Evolutionary conservation across 2,888 invertebrate genomes (phyloP).

Genomic region (Sympetrum striolatum): DNA sequence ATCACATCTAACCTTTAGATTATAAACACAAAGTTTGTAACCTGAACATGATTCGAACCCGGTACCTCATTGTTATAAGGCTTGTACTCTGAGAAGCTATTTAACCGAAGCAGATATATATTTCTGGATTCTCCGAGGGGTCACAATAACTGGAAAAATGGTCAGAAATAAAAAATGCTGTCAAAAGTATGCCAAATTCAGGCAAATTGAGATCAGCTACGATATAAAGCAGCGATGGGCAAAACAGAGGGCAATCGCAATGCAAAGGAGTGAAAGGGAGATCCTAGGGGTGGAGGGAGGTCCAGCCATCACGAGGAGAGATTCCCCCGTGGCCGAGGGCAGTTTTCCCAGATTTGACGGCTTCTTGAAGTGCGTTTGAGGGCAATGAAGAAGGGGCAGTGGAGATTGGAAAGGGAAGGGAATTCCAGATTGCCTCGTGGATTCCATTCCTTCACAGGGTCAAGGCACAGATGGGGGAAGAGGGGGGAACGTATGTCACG

Average conservation of each 20-base stretch:
- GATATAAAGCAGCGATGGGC: neutral
- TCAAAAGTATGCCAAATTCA: too few relatives aligned
- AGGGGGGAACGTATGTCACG: neutral
- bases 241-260: neutral
- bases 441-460: neutral
- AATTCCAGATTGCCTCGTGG: neutral
- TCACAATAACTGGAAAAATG: too few relatives aligned
- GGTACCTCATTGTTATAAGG: too few relatives aligned
- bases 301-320: neutral
- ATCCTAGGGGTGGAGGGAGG: neutral
- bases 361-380: neutral
- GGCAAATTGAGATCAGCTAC: too few relatives aligned
- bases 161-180: too few relatives aligned
- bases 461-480: neutral
- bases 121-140: too few relatives aligned
- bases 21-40: too few relatives aligned
- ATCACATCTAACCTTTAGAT: too few relatives aligned
- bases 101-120: too few relatives aligned
- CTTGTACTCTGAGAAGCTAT: too few relatives aligned
- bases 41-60: too few relatives aligned
- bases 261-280: neutral
- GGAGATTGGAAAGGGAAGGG: neutral
- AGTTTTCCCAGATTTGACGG: neutral
- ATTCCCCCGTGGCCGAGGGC: neutral
- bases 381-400: neutral